These are phyloP conservation scores for Rhodophaea formosa DNA, from an alignment of 2,888 invertebrate genomes.

Conservation along the genomic window DNA sequence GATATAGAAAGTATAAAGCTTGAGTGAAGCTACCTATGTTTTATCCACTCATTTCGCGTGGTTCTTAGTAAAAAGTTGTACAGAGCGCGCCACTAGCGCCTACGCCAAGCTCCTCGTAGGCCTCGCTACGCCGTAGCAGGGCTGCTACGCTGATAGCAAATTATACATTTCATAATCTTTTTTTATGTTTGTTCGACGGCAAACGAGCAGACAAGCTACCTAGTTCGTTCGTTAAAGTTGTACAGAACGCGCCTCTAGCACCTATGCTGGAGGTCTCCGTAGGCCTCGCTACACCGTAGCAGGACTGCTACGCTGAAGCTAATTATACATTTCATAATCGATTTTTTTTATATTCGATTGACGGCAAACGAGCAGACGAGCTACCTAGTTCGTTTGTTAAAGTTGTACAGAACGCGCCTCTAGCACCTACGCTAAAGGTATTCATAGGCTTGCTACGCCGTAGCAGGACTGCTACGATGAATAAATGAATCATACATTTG, in stretches of 20 bases:
- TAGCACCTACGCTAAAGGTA: too few relatives aligned
- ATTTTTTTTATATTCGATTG: too few relatives aligned
- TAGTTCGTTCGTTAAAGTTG: too few relatives aligned
- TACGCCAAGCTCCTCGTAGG: slow-evolving; percentile 47
- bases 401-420: too few relatives aligned
- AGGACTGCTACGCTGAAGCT: not conserved
- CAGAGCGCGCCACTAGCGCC: slow-evolving; percentile 61
- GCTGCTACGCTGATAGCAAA: slow-evolving; percentile 33
- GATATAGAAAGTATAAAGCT: slow-evolving; percentile 29
- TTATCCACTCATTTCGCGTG: slow-evolving; percentile 79
- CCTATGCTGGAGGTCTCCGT: not conserved
- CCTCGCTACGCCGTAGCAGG: slow-evolving; percentile 58
- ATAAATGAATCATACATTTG: too few relatives aligned
- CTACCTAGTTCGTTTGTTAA: too few relatives aligned
- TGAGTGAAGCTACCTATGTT: slow-evolving; percentile 76
- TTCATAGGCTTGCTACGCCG: not conserved
- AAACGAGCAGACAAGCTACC: too few relatives aligned
- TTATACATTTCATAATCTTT: not conserved
- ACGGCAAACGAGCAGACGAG: too few relatives aligned
- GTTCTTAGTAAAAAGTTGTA: slow-evolving; percentile 80
- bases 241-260: too few relatives aligned
- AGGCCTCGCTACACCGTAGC: not conserved
- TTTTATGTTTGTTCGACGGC: too few relatives aligned
- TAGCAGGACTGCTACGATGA: not conserved
- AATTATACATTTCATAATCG: too few relatives aligned